Evolutionary conservation across 2,797 vertebrate species (phyloP).

Genomic region (Sebastes diaconus): DNA sequence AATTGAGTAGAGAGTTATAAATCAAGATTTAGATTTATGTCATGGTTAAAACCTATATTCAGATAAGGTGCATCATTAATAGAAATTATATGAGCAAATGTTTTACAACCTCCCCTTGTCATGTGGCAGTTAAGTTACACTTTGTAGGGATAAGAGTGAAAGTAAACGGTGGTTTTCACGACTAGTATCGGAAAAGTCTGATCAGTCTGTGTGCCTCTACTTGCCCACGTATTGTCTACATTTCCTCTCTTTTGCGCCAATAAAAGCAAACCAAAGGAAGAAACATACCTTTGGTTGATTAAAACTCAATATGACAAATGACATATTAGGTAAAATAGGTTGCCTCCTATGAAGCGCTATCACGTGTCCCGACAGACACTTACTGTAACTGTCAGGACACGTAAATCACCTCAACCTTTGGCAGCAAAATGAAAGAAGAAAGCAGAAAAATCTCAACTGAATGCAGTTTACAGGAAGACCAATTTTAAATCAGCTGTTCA

Average conservation of each 20-base stretch:
- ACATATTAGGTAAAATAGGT: slow-evolving; percentile 47
- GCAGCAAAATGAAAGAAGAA: slow-evolving; percentile 7
- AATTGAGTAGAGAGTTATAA: neutral
- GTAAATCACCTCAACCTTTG: slow-evolving; percentile 29
- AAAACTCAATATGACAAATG: slow-evolving; percentile 62
- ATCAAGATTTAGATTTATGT: neutral
- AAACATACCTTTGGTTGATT: slow-evolving; percentile 46
- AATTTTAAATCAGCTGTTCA: slow-evolving; percentile 14
- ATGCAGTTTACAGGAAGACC: neutral
- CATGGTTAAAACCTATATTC: neutral
- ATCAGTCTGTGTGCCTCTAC: slow-evolving; percentile 48
- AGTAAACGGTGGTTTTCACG: slow-evolving; percentile 36
- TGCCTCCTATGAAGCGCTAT: slow-evolving; percentile 42
- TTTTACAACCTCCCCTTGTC: slow-evolving; percentile 28
- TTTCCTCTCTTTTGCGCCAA: slow-evolving; percentile 59
- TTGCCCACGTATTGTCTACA: slow-evolving; percentile 54
- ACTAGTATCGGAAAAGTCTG: slow-evolving; percentile 34
- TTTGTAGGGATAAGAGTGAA: slow-evolving; percentile 23
- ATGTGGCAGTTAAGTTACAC: slow-evolving; percentile 26
- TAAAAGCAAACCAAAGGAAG: slow-evolving; percentile 52
- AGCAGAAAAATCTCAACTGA: neutral
- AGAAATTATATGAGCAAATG: neutral
- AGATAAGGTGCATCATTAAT: neutral
- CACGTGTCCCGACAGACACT: slow-evolving; percentile 39
- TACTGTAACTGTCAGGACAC: slow-evolving; percentile 31